Evolutionary conservation across 2,797 vertebrate species (phyloP), one percentile per base, ranked within the genome.

Genomic region (Psittacula echo): DNA sequence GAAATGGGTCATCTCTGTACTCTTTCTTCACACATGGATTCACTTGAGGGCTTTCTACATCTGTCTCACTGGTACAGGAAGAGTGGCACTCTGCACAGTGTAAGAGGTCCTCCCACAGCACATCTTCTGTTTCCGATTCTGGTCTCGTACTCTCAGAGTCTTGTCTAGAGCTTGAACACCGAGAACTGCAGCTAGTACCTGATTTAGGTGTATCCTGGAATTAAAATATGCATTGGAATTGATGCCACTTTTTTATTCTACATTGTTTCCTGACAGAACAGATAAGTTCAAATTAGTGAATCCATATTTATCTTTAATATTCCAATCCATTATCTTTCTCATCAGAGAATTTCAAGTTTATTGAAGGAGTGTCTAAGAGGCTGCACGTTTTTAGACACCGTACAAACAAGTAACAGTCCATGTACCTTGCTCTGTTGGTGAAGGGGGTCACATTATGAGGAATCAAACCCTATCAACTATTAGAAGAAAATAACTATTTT

Each of bases 61-160:
- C 99, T 66, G 99, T 99, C 97, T 99, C 99, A 30, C 99, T 99
- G 91, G 97, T 98, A 95, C 99, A 99, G 88, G 99, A 99, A 1
- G 99, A 99, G 75, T 98, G 98, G 95, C 99, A 99, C 97, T 99
- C 99, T 3, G 99, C 99, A 85, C 99, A 99, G 97, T 99, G 99
- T 87, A 99, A 97, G 91, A 99, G 98, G 95, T 99, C 99, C 89
- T 99, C 99, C 99, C 99, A 99, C 90, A 99, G 98, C 54, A 99
- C 96, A 95, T 99, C 99, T 96, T 99, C 99, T 0, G 99, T 99
- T 98, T 99, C 99, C 0, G 99, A 99, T 97, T 99, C 99, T 2
- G 99, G 99, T 34, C 99, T 98, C 2, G 99, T 97, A 92, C 99
- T 99, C 97, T 99, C 99, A 0, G 99, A 99, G 98, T 99, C 99